A percentile compares a stretch with the other conserved stretches of the same genome.
phyloP scores from a whole-genome alignment of 1,140 invertebrate genomes.

The Lerema accius region DNA sequence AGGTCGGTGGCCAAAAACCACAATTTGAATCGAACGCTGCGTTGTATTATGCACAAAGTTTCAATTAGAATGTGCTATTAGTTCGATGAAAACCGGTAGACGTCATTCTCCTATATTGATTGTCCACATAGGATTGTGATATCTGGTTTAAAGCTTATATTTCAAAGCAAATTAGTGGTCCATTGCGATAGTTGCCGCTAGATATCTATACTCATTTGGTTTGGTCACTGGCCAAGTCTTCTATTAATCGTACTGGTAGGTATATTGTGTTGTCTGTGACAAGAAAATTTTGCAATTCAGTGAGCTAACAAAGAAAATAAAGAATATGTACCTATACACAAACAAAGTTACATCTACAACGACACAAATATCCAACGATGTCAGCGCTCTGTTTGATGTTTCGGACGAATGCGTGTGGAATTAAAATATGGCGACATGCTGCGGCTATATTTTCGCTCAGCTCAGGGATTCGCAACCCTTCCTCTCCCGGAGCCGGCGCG shows the following conservation, averaged over 20 bases:
- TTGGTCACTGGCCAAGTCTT: no score
- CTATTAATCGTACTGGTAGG: no score
- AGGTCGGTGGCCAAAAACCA: constrained; percentile 16
- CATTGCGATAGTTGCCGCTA: no score
- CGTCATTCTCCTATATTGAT: not conserved
- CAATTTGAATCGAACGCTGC: constrained; percentile 12
- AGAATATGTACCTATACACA: no score
- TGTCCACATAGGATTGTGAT: not conserved
- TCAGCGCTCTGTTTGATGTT: not conserved
- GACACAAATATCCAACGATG: not conserved
- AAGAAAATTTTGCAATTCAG: no score
- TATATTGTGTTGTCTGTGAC: no score
- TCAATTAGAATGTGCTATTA: constrained; percentile 25
- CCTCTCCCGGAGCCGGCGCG: not conserved
- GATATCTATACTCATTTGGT: no score
- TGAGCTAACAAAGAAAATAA: no score
- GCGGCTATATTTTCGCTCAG: not conserved
- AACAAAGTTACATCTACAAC: no score
- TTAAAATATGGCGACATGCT: not conserved
- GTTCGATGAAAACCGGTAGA: constrained; percentile 12
- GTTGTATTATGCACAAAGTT: constrained; percentile 28
- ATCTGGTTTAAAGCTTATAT: no score
- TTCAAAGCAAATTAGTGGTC: no score
- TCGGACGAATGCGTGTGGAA: not conserved
- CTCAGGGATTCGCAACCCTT: not conserved